These are phyloP conservation scores for Stegophylla sp. DNA, from an alignment of 2,888 invertebrate genomes.

Conservation along the genomic window DNA sequence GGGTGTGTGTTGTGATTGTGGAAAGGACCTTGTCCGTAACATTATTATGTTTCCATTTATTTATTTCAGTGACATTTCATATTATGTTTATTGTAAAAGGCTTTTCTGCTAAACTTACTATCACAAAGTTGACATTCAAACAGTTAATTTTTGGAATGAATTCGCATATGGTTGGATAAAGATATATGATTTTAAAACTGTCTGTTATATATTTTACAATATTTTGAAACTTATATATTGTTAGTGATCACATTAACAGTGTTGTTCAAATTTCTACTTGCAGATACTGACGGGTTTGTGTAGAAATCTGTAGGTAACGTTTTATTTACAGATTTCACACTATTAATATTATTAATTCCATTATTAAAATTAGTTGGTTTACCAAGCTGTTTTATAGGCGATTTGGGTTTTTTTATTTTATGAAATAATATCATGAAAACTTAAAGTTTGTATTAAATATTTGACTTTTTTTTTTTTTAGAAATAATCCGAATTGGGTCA, in stretches of 20 bases:
- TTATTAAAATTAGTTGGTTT: background rate
- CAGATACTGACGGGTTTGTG: background rate
- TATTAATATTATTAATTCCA: background rate
- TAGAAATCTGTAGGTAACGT: background rate
- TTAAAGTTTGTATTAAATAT: background rate
- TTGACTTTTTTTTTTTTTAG: background rate
- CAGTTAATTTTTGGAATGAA: background rate
- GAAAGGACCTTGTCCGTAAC: too few species aligned
- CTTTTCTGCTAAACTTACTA: background rate
- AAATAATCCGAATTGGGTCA: background rate
- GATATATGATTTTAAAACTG: conserved; percentile 13
- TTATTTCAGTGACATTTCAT: background rate
- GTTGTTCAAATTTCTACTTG: background rate
- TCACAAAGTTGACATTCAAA: conserved; percentile 23
- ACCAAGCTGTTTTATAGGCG: background rate
- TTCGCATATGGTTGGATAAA: conserved; percentile 6
- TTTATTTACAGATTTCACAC: background rate
- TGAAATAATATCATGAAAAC: background rate
- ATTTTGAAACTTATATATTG: background rate
- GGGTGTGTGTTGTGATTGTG: too few species aligned
- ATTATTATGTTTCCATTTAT: too few species aligned
- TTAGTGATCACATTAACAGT: background rate
- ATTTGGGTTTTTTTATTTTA: background rate
- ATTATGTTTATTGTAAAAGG: background rate
- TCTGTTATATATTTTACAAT: conserved; percentile 17